Percentiles rank a stretch among this genome's conserved stretches.
phyloP scores from a whole-genome alignment of 2,797 vertebrate genomes.

The Pagetopsis macropterus region DNA sequence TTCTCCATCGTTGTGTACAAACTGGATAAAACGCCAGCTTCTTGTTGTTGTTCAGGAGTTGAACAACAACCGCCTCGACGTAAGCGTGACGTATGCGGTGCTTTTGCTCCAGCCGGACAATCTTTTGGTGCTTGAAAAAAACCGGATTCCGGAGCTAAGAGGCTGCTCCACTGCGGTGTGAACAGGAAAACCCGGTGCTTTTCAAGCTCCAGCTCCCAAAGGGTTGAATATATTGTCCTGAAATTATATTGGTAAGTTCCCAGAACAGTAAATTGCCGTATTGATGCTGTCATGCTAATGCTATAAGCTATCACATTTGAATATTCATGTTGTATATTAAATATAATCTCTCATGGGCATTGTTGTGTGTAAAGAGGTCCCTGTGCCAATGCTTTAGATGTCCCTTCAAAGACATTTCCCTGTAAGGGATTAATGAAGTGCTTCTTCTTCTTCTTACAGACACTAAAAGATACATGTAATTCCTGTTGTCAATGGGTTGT shows the following conservation, averaged over 20 bases:
- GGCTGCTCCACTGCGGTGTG: no score
- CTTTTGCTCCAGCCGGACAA: no score
- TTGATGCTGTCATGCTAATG: constrained; percentile 14
- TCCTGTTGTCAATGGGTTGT: constrained; percentile 25
- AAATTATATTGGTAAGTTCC: constrained; percentile 5
- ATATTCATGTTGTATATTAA: constrained; percentile 45
- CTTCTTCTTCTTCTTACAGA: constrained; percentile 13
- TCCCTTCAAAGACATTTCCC: constrained; percentile 3
- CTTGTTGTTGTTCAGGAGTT: no score
- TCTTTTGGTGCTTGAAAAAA: no score
- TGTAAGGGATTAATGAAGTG: no score
- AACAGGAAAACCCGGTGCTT: no score
- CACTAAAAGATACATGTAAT: constrained; percentile 14
- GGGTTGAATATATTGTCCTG: constrained; percentile 2
- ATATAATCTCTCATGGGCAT: constrained; percentile 25
- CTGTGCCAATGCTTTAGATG: constrained; percentile 59
- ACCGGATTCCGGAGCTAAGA: no score
- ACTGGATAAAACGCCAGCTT: no score
- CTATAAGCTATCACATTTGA: constrained; percentile 51
- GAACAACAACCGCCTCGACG: no score
- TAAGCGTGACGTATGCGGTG: no score
- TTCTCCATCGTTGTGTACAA: no score
- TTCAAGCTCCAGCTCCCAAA: not conserved
- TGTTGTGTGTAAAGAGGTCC: constrained; percentile 26
- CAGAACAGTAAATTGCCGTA: constrained; percentile 20